A percentile compares a stretch with the other conserved stretches of the same genome.
phyloP scores from a whole-genome alignment of 2,888 invertebrate genomes.

The Molorchus minor region DNA sequence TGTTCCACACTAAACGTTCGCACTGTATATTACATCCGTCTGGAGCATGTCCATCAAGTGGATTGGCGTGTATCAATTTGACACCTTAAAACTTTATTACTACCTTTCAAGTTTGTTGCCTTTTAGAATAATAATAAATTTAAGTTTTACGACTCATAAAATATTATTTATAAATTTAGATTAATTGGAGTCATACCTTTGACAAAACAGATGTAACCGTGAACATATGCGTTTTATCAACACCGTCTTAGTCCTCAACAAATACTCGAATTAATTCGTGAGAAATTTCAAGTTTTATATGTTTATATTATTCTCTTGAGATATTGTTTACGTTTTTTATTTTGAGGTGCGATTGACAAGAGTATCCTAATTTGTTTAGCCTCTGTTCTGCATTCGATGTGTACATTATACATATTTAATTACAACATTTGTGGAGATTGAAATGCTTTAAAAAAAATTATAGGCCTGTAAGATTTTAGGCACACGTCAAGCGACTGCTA shows the following conservation, averaged over 20 bases:
- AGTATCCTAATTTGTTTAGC: slow-evolving; percentile 12
- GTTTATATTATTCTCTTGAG: slow-evolving; percentile 23
- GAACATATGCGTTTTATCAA: slow-evolving; percentile 35
- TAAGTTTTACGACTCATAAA: slow-evolving; percentile 48
- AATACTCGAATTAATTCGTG: slow-evolving; percentile 26
- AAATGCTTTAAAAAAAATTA: background rate
- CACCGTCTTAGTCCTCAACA: slow-evolving; percentile 13
- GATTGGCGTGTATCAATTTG: slow-evolving; percentile 46
- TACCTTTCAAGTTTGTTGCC: slow-evolving; percentile 38
- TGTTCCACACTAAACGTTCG: no score
- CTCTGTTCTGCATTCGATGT: slow-evolving; percentile 1
- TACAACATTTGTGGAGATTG: background rate
- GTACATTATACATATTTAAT: slow-evolving; percentile 6
- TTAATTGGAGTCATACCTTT: slow-evolving; percentile 44
- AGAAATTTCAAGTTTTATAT: slow-evolving; percentile 26
- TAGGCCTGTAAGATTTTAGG: background rate
- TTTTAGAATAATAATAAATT: slow-evolving; percentile 43
- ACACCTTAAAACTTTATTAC: slow-evolving; percentile 47
- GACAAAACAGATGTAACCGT: slow-evolving; percentile 44
- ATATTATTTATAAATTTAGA: slow-evolving; percentile 49
- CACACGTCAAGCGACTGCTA: background rate
- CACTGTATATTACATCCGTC: no score
- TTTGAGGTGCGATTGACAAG: slow-evolving; percentile 18
- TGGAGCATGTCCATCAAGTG: slow-evolving; percentile 35
- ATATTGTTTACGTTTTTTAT: slow-evolving; percentile 21